A percentile compares a stretch with the other conserved stretches of the same genome.
Conservation (phyloP, 2,113 vertebrate species). For the Muntiacus muntjak region DNA sequence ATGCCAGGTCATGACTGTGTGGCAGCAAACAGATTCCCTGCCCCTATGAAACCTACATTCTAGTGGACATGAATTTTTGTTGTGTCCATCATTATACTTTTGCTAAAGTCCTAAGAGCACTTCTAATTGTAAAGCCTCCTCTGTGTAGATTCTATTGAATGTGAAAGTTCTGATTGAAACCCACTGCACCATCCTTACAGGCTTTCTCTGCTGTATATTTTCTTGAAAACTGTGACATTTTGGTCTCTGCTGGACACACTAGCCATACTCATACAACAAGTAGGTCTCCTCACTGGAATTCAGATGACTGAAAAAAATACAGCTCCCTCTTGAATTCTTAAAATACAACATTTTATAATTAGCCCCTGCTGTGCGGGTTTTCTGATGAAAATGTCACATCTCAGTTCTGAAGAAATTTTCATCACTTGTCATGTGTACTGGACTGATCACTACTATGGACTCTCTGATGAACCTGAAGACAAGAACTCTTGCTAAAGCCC, state of each 20-base stretch:
- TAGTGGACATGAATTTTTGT: background rate
- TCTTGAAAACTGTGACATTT: background rate
- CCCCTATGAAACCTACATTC: background rate
- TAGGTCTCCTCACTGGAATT: background rate
- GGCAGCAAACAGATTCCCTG: background rate
- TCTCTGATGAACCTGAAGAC: background rate
- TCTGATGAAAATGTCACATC: background rate
- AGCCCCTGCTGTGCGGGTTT: background rate
- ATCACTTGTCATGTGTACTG: background rate
- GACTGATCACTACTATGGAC: background rate
- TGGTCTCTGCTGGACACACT: background rate
- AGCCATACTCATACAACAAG: background rate
- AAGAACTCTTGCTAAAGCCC: background rate
- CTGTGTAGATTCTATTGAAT: too few species aligned
- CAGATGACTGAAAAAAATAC: background rate
- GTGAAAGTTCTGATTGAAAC: background rate
- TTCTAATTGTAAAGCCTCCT: background rate
- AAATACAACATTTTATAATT: background rate
- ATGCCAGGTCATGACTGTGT: background rate
- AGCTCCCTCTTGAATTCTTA: background rate
- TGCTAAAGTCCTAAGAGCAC: background rate
- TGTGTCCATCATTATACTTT: background rate
- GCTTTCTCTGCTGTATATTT: background rate
- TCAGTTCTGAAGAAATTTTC: background rate
- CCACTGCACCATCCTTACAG: background rate